A percentile compares a stretch with the other conserved stretches of the same genome.
These are phyloP conservation scores for Bombus confusus DNA, from an alignment of 1,140 invertebrate species.

Conservation along the genomic window DNA sequence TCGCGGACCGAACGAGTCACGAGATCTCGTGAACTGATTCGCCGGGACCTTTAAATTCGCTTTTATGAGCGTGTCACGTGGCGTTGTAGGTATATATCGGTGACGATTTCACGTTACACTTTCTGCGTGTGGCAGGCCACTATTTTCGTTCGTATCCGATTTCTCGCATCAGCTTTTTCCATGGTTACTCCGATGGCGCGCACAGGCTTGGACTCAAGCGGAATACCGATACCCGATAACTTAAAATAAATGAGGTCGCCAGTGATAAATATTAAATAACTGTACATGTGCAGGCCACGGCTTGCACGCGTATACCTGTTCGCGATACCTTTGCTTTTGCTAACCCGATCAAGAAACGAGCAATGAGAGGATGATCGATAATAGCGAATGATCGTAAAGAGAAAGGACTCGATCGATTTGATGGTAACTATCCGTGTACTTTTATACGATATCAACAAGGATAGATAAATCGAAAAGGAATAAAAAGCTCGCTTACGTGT, in stretches of 20 bases:
- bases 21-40: not conserved
- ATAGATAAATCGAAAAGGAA: not conserved
- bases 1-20: not conserved
- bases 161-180: conserved; percentile 41
- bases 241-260: conserved; percentile 44
- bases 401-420: not conserved
- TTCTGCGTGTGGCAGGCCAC: conserved; percentile 17
- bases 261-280: conserved; percentile 50
- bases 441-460: too few relatives aligned
- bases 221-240: conserved; percentile 32
- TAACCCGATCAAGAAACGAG: not conserved
- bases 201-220: not conserved
- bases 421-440: not conserved
- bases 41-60: conserved; percentile 10
- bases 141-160: conserved; percentile 34
- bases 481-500: conserved; percentile 11
- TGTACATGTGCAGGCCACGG: conserved; percentile 5
- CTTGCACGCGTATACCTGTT: not conserved
- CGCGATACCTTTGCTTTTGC: conserved; percentile 9
- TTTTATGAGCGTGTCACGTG: not conserved
- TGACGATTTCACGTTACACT: conserved; percentile 28
- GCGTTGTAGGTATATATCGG: not conserved
- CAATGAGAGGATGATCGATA: not conserved
- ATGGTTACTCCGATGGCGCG: not conserved
- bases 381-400: not conserved